These are phyloP conservation scores for Zeuzera pyrina DNA, from an alignment of 2,888 invertebrate genomes.

Conservation along the genomic window DNA sequence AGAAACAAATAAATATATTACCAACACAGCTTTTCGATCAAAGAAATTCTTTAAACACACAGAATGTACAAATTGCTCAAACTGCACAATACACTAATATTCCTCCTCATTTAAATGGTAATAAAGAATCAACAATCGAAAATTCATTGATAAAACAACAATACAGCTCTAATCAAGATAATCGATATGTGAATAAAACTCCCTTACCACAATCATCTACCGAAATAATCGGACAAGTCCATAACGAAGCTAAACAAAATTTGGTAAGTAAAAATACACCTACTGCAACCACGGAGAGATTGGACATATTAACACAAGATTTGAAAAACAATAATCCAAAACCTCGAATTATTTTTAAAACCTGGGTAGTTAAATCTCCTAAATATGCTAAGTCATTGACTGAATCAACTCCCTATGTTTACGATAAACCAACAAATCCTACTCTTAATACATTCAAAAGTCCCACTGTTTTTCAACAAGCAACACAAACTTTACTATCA, in stretches of 20 bases:
- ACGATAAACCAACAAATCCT: slow-evolving; percentile 32
- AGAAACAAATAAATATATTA: slow-evolving; percentile 22
- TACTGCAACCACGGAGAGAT: slow-evolving; percentile 52
- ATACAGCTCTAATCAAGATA: slow-evolving; percentile 27
- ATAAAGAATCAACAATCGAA: slow-evolving; percentile 27
- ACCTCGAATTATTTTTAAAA: slow-evolving; percentile 56
- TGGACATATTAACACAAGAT: slow-evolving; percentile 43
- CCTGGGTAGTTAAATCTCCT: slow-evolving; percentile 60
- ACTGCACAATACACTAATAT: slow-evolving; percentile 29
- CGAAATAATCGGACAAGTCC: slow-evolving; percentile 26
- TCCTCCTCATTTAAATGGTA: slow-evolving; percentile 19
- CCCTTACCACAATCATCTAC: slow-evolving; percentile 25
- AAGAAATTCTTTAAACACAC: slow-evolving; percentile 21
- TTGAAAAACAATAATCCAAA: slow-evolving; percentile 44
- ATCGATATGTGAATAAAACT: slow-evolving; percentile 34
- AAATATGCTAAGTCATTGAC: slow-evolving; percentile 38
- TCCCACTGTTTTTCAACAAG: slow-evolving; percentile 11
- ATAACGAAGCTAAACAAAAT: slow-evolving; percentile 46
- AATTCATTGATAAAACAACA: slow-evolving; percentile 33
- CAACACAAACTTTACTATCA: slow-evolving; percentile 9
- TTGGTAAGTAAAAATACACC: slow-evolving; percentile 55
- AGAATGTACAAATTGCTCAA: slow-evolving; percentile 27
- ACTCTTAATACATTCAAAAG: slow-evolving; percentile 36
- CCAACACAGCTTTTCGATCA: slow-evolving; percentile 17
- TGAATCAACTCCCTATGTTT: slow-evolving; percentile 41